These are phyloP conservation scores for Muscicapa comitata DNA, from an alignment of 2,797 vertebrate species.

Conservation along the genomic window DNA sequence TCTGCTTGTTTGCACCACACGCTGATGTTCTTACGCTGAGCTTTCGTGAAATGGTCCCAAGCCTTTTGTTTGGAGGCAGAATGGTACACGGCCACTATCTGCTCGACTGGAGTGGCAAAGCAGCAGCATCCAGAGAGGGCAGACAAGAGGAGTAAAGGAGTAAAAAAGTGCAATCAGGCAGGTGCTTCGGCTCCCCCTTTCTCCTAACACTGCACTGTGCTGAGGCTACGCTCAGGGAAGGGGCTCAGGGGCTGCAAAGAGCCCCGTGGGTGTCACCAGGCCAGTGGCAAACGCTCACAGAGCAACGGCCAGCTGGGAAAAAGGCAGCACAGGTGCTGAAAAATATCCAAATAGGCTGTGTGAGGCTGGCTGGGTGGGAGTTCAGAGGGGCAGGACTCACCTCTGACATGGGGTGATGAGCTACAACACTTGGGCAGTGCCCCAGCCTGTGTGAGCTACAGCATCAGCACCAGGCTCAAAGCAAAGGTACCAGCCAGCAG, in stretches of 20 bases:
- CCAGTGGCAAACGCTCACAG: background rate
- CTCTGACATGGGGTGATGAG: background rate
- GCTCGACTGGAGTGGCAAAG: conserved; percentile 89
- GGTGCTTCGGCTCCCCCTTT: conserved; percentile 70
- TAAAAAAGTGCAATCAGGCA: conserved; percentile 89
- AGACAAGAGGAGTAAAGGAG: conserved; percentile 85
- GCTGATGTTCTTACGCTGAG: conserved; percentile 98
- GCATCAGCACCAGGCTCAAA: background rate
- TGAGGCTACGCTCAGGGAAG: background rate
- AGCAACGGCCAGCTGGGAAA: background rate
- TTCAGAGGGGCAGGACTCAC: background rate
- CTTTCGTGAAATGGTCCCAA: conserved; percentile 99
- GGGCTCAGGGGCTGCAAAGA: background rate
- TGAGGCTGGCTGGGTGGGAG: background rate
- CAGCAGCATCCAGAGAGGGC: conserved; percentile 72
- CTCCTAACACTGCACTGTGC: conserved; percentile 38
- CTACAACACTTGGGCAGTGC: background rate
- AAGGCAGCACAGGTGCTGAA: background rate
- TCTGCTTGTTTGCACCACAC: conserved; percentile 98
- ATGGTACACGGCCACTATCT: conserved; percentile 99
- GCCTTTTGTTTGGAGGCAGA: conserved; percentile 99
- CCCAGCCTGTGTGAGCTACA: background rate
- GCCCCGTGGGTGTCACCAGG: background rate
- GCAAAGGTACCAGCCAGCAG: background rate
- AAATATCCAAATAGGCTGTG: rapidly evolving